These are phyloP conservation scores for Meliscaeva auricollis DNA, from an alignment of 2,888 invertebrate species.

Conservation along the genomic window DNA sequence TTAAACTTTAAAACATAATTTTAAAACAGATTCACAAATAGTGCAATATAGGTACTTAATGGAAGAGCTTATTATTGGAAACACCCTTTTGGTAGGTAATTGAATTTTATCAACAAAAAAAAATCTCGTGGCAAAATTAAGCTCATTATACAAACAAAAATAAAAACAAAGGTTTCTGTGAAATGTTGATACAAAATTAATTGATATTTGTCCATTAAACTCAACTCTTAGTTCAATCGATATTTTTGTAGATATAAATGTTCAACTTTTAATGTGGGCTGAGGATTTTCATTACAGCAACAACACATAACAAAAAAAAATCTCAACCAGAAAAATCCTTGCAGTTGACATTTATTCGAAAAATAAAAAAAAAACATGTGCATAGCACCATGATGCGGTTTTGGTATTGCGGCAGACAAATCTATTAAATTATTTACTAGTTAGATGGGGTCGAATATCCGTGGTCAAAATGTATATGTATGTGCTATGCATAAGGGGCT, in stretches of 20 bases:
- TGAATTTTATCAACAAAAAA: background rate
- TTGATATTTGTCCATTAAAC: slow-evolving; percentile 6
- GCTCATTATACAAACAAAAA: background rate
- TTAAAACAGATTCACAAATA: too few species aligned
- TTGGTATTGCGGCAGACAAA: slow-evolving; percentile 32
- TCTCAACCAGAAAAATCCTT: background rate
- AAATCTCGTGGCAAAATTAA: background rate
- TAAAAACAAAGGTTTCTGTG: slow-evolving; percentile 18
- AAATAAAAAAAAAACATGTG: slow-evolving; percentile 2
- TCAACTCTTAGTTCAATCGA: slow-evolving; percentile 24
- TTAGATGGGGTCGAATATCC: slow-evolving; percentile 1
- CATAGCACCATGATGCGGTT: slow-evolving; percentile 21
- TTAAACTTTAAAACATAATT: too few species aligned
- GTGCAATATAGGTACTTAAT: too few species aligned
- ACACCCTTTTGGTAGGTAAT: too few species aligned
- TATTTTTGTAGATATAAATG: background rate
- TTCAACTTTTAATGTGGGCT: background rate
- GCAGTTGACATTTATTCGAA: slow-evolving; percentile 25
- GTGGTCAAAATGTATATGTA: background rate
- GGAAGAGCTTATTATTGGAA: too few species aligned
- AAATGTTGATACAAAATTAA: slow-evolving; percentile 19
- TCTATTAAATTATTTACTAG: slow-evolving; percentile 53
- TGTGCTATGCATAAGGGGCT: background rate
- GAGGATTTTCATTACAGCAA: background rate
- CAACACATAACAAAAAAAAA: background rate